Percentiles rank a stretch among this genome's conserved stretches.
These are phyloP conservation scores for Ischnus inquisitorius DNA, from an alignment of 2,888 invertebrate genomes.

Conservation along the genomic window DNA sequence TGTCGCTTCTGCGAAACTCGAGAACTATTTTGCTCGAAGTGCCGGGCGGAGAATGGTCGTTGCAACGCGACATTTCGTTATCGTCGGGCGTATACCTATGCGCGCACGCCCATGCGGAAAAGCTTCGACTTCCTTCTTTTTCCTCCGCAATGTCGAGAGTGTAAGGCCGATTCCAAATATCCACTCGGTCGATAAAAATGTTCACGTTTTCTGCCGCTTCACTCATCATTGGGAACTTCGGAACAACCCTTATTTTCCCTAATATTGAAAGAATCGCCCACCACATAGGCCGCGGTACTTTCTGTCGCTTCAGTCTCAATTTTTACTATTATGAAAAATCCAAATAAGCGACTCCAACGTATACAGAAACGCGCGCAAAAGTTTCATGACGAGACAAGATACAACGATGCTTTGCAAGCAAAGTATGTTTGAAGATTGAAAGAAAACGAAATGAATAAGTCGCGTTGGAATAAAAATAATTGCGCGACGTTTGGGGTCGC, in stretches of 20 bases:
- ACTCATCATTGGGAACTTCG: too few relatives aligned
- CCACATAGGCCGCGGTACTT: too few relatives aligned
- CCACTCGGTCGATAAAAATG: background rate
- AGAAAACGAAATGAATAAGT: background rate
- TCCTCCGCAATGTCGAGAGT: background rate
- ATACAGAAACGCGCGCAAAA: background rate
- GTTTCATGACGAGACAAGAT: background rate
- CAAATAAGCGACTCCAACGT: too few relatives aligned
- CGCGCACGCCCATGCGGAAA: slow-evolving; percentile 21
- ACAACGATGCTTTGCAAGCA: background rate
- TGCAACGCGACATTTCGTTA: background rate
- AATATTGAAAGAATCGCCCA: too few relatives aligned
- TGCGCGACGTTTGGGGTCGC: background rate
- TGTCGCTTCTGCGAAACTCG: background rate
- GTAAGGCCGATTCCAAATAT: slow-evolving; percentile 31
- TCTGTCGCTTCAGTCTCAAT: too few relatives aligned
- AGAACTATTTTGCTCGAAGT: slow-evolving; percentile 35
- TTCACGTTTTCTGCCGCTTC: background rate
- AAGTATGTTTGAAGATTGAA: background rate
- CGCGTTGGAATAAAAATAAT: slow-evolving; percentile 1
- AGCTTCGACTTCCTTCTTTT: background rate
- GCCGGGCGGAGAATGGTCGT: background rate
- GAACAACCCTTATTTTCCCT: too few relatives aligned
- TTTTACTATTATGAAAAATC: too few relatives aligned
- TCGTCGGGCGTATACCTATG: slow-evolving; percentile 34